Percentiles rank a stretch among this genome's conserved stretches.
Conservation (phyloP, 2,797 vertebrate genomes). For the Babyrousa celebensis region DNA sequence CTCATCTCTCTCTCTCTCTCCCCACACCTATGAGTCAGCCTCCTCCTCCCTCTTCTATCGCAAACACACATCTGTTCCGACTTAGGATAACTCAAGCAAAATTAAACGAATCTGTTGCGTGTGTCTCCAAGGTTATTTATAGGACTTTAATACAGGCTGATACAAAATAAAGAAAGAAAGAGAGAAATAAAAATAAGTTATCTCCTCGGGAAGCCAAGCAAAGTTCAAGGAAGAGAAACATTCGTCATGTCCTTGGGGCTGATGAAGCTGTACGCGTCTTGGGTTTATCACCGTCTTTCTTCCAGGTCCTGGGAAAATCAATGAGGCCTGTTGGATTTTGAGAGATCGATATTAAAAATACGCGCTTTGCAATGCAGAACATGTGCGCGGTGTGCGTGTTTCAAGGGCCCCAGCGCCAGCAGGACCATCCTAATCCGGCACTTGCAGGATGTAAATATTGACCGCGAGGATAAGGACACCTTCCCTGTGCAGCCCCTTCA, state of each 20-base stretch:
- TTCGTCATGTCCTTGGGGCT: conserved; percentile 83
- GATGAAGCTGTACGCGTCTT: conserved; percentile 77
- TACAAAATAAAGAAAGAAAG: conserved; percentile 84
- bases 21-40: conserved; percentile 80
- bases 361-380: conserved; percentile 81
- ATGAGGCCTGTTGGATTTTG: conserved; percentile 77
- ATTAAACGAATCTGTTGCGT: conserved; percentile 83
- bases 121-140: conserved; percentile 85
- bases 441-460: conserved; percentile 74
- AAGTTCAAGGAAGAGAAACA: conserved; percentile 84
- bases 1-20: conserved; percentile 20
- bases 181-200: conserved; percentile 85
- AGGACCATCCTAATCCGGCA: conserved; percentile 14
- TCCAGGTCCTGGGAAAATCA: conserved; percentile 79
- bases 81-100: conserved; percentile 85
- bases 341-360: conserved; percentile 85
- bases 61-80: conserved; percentile 84
- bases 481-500: background rate
- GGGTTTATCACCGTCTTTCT: conserved; percentile 80
- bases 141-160: conserved; percentile 83
- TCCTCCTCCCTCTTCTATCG: conserved; percentile 66
- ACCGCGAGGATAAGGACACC: conserved; percentile 50
- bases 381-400: background rate
- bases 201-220: conserved; percentile 80
- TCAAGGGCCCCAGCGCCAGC: background rate